Evolutionary conservation across 1,140 invertebrate genomes (phyloP), one percentile per base, ranked within the genome.

Genomic region (Caligus rogercresseyi): DNA sequence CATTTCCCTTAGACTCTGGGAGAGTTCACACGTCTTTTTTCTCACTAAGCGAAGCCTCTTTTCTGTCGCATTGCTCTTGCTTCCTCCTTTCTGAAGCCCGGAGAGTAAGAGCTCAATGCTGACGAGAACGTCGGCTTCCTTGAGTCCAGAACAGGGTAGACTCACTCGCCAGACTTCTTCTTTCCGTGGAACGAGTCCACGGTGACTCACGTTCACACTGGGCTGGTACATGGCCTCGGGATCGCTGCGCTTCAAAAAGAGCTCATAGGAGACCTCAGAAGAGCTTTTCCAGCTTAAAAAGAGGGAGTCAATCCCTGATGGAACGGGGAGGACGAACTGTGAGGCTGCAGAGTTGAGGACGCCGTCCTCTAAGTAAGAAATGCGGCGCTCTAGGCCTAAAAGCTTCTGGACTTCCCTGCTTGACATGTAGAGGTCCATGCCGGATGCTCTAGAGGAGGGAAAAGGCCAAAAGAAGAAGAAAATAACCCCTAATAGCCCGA

Each of bases 261-360:
- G 66, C 65, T 0, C 74, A 66, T 19, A 74, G 69, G 54, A 74
- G 66, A 66, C 75, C 76, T 69, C 75, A 78, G 23, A 78, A 76
- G 54, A 76, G 68, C 54, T 43, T 43, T 43, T 43, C 31, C 31
- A 43, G n/a, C 7, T 43, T 7, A 43, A 43, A 11, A 43, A 43
- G n/a, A 43, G 31, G 31, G n/a, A 43, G 7, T 43, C 31, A 43
- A 43, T n/a, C 7, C 7, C 7, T 43, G 31, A 43, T 7, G 31
- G 31, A 43, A 43, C 31, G 7, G 31, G 31, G 31, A 43, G 31
- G 7, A 43, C 31, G n/a, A 43, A 43, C n/a, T 43, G 31, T n/a
- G 31, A 43, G 7, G 31, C 31, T 11, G 31, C 31, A 43, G 31
- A 7, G n/a, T 43, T 43, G 31, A 43, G 31, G n/a, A 43, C 31